phyloP scores from a whole-genome alignment of 2,797 vertebrate species.

The Poeciliopsis turneri region DNA sequence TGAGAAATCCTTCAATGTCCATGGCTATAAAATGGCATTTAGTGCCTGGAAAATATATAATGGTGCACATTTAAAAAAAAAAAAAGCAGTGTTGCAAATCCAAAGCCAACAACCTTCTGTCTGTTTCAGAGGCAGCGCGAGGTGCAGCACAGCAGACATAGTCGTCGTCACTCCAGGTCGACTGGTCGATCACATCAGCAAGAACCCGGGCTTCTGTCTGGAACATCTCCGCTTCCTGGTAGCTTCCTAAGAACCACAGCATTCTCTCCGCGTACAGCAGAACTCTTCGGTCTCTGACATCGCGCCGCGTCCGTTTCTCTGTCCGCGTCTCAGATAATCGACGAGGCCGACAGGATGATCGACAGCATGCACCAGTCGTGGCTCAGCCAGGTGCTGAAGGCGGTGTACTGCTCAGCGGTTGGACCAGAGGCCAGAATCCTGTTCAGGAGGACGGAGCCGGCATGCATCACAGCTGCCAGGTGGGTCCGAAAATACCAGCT shows the following conservation, averaged over 20 bases:
- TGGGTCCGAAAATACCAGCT: conserved; percentile 48
- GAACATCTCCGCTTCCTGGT: conserved; percentile 91
- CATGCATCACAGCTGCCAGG: conserved; percentile 86
- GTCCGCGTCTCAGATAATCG: conserved; percentile 82
- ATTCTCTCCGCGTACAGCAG: too few relatives aligned
- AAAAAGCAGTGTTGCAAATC: neutral
- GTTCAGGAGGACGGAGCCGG: conserved; percentile 80
- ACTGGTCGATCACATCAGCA: conserved; percentile 93
- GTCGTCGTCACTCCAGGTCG: conserved; percentile 93
- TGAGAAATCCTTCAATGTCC: too few relatives aligned
- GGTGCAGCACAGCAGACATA: conserved; percentile 89
- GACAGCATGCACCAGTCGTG: conserved; percentile 96
- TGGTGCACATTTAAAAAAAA: neutral
- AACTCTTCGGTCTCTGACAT: neutral
- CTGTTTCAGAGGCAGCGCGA: conserved; percentile 63
- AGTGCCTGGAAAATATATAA: too few relatives aligned
- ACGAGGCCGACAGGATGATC: conserved; percentile 96
- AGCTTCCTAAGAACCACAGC: conserved; percentile 38
- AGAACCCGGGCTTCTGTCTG: conserved; percentile 86
- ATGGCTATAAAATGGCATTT: too few relatives aligned
- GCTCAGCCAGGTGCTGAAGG: conserved; percentile 87
- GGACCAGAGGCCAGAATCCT: conserved; percentile 42
- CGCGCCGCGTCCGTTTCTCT: neutral
- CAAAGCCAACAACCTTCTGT: neutral
- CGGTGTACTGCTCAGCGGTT: conserved; percentile 71